phyloP scores from a whole-genome alignment of 2,113 vertebrate genomes.

The Malurus alboscapulatus region DNA sequence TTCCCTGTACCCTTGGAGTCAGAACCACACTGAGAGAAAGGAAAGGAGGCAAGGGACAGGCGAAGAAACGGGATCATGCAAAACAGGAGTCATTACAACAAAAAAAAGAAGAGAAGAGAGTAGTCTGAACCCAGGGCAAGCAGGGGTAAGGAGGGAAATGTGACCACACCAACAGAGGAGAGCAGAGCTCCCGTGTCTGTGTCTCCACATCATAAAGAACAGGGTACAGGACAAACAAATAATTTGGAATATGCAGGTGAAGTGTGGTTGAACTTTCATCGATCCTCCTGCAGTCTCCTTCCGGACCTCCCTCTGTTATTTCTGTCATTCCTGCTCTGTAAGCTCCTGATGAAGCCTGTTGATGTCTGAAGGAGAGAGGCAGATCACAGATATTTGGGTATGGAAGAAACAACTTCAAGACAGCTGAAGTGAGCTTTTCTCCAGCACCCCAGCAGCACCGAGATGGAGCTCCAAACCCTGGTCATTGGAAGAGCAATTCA shows the following conservation, averaged over 20 bases:
- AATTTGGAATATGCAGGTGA: accelerated
- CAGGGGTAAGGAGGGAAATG: background rate
- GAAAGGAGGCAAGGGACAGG: background rate
- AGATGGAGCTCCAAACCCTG: background rate
- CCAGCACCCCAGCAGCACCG: accelerated
- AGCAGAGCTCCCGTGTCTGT: accelerated
- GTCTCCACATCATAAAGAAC: background rate
- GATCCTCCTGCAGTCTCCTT: background rate
- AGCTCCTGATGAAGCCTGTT: background rate
- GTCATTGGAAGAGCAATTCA: background rate
- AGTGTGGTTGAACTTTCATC: background rate
- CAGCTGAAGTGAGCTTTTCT: background rate
- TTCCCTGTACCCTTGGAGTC: accelerated
- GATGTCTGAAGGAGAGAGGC: background rate
- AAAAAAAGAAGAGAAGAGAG: background rate
- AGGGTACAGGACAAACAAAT: background rate
- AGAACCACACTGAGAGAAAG: background rate
- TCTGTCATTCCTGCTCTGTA: background rate
- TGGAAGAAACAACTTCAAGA: background rate
- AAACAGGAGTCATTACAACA: background rate
- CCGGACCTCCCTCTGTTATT: background rate
- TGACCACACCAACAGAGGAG: too few relatives aligned
- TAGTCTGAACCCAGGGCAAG: background rate
- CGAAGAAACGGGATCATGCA: background rate
- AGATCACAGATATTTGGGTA: background rate